Percentiles rank a stretch among this genome's conserved stretches.
phyloP scores from a whole-genome alignment of 2,888 invertebrate genomes.

The Enchytraeus crypticus region DNA sequence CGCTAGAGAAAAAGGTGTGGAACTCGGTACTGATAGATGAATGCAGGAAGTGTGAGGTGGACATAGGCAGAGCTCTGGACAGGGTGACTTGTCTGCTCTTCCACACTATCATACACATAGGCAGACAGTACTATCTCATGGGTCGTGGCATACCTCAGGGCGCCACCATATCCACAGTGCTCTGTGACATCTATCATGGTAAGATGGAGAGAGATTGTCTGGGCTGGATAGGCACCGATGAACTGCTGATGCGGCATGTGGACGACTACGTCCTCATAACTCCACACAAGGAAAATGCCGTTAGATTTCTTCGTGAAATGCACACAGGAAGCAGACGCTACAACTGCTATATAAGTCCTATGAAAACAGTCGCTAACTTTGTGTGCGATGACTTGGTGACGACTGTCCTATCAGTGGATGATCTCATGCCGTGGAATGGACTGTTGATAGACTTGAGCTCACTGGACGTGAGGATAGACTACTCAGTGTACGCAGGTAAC shows the following conservation, averaged over 20 bases:
- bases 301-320: slow-evolving; percentile 31
- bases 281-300: slow-evolving; percentile 31
- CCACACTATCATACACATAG: slow-evolving; percentile 28
- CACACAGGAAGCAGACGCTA: slow-evolving; percentile 34
- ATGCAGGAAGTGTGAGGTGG: not conserved
- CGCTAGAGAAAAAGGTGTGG: not conserved
- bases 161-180: slow-evolving; percentile 38
- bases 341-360: slow-evolving; percentile 33
- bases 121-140: slow-evolving; percentile 32
- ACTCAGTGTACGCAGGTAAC: slow-evolving; percentile 14
- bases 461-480: slow-evolving; percentile 31
- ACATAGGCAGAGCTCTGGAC: not conserved
- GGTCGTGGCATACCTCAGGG: slow-evolving; percentile 41
- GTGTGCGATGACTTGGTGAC: no score
- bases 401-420: no score
- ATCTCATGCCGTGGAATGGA: slow-evolving; percentile 36
- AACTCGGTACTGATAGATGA: slow-evolving; percentile 3
- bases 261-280: slow-evolving; percentile 44
- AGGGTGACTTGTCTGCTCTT: slow-evolving; percentile 7
- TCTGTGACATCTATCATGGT: slow-evolving; percentile 42
- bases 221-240: slow-evolving; percentile 22
- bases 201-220: slow-evolving; percentile 33
- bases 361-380: slow-evolving; percentile 35
- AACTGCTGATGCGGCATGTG: slow-evolving; percentile 37
- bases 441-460: slow-evolving; percentile 31